phyloP scores from a whole-genome alignment of 2,888 invertebrate genomes.

The Acanthosepion lycidas region DNA sequence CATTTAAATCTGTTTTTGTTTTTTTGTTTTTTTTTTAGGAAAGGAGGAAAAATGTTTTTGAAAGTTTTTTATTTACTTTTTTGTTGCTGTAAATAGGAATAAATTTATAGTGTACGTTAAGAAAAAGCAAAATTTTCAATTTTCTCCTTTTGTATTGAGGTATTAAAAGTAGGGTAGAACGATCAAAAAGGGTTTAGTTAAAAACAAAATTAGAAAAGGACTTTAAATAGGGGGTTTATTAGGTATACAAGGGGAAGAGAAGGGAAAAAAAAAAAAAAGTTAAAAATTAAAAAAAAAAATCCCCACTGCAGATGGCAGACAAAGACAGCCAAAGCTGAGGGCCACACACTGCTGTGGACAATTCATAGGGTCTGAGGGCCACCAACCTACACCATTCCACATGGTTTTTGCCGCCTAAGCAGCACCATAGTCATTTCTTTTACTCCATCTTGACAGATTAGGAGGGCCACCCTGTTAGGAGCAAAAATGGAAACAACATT shows the following conservation, averaged over 20 bases:
- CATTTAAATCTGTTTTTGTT: not conserved
- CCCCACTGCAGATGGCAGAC: not conserved
- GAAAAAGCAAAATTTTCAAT: not conserved
- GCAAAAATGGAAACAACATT: not conserved
- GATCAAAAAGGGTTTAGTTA: not conserved
- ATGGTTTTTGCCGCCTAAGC: conserved; percentile 3
- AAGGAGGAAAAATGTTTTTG: too few relatives aligned
- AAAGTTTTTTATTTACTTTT: not conserved
- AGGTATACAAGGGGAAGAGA: not conserved
- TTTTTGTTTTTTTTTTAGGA: too few relatives aligned
- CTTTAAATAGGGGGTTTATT: not conserved
- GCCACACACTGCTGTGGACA: not conserved
- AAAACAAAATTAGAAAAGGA: not conserved
- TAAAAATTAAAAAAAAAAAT: not conserved
- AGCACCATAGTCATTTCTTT: not conserved
- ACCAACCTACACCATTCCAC: not conserved
- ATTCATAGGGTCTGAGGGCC: not conserved
- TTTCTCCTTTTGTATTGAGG: not conserved
- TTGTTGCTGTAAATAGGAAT: not conserved
- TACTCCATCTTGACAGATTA: not conserved
- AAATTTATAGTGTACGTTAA: too few relatives aligned
- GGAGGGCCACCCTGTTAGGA: not conserved
- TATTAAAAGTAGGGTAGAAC: not conserved
- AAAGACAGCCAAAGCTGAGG: not conserved
- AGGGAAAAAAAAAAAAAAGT: not conserved